Evolutionary conservation across 2,888 invertebrate genomes (phyloP).

Genomic region (Zaprionus lineosus): DNA sequence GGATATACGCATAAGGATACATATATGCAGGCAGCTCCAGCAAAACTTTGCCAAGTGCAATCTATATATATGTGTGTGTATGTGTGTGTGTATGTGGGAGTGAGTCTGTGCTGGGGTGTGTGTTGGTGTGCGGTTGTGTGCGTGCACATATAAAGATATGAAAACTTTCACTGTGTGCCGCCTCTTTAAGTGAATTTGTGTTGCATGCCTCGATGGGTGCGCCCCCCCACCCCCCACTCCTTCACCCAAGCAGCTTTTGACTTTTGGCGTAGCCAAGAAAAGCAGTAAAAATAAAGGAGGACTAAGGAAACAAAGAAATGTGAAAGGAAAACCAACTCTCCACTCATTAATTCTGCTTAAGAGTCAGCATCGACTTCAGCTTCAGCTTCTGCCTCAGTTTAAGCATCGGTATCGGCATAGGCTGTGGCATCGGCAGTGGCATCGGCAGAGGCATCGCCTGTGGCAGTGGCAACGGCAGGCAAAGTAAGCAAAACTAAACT

Average conservation of each 20-base stretch:
- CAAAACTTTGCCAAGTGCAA: constrained; percentile 33
- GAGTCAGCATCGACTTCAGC: constrained; percentile 20
- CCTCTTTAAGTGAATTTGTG: constrained; percentile 43
- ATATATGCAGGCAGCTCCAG: neutral
- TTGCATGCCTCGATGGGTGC: constrained; percentile 40
- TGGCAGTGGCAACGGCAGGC: constrained; percentile 6
- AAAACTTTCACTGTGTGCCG: constrained; percentile 45
- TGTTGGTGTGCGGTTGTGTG: constrained; percentile 1
- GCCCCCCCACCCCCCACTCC: too few relatives aligned
- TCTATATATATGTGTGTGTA: neutral
- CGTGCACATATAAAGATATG: constrained; percentile 24
- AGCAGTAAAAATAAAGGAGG: constrained; percentile 17
- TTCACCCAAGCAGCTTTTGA: constrained; percentile 46
- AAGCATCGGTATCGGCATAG: constrained; percentile 13
- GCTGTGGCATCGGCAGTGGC: neutral
- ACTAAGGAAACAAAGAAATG: constrained; percentile 26
- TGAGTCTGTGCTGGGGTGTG: constrained; percentile 1
- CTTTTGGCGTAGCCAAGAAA: constrained; percentile 32
- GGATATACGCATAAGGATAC: neutral
- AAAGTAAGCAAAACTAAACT: constrained; percentile 60
- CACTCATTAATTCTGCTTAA: constrained; percentile 61
- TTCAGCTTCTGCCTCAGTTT: constrained; percentile 5
- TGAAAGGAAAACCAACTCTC: constrained; percentile 34
- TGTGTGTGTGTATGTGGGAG: constrained; percentile 9
- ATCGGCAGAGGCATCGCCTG: constrained; percentile 2